phyloP scores from a whole-genome alignment of 2,113 vertebrate species.

The Leuciscus idus region DNA sequence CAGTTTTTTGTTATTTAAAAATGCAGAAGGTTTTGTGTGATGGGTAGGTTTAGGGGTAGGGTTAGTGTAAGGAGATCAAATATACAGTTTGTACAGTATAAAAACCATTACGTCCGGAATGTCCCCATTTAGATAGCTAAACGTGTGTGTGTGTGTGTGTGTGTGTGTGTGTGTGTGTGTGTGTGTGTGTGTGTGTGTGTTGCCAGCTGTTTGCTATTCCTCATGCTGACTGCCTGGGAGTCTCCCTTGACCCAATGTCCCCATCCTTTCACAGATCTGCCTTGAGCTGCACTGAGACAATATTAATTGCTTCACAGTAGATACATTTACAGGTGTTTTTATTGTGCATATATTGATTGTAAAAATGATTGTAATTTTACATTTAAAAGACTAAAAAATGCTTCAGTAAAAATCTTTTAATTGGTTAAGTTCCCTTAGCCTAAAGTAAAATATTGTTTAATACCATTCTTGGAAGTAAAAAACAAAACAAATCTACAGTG shows the following conservation, averaged over 20 bases:
- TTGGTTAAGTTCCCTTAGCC: no score
- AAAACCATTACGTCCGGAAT: no score
- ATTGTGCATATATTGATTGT: neutral
- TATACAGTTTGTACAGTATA: no score
- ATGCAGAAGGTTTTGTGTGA: no score
- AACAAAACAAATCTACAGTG: no score
- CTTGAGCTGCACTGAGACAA: neutral
- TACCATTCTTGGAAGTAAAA: no score
- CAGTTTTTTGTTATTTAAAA: no score
- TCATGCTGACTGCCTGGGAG: slow-evolving; percentile 67
- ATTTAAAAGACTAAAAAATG: neutral
- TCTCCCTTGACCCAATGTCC: slow-evolving; percentile 20
- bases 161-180: neutral
- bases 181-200: slow-evolving; percentile 37
- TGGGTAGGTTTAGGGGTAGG: no score
- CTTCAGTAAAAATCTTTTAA: neutral
- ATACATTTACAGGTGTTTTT: neutral
- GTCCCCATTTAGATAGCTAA: no score
- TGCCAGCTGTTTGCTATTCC: slow-evolving; percentile 72
- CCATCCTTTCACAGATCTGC: slow-evolving; percentile 25
- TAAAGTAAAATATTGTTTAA: no score
- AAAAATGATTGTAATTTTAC: no score
- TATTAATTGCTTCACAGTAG: neutral
- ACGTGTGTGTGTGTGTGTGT: neutral
- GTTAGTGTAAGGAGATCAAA: no score